Conservation (phyloP, 2,797 vertebrate genomes). For the Masticophis lateralis region DNA sequence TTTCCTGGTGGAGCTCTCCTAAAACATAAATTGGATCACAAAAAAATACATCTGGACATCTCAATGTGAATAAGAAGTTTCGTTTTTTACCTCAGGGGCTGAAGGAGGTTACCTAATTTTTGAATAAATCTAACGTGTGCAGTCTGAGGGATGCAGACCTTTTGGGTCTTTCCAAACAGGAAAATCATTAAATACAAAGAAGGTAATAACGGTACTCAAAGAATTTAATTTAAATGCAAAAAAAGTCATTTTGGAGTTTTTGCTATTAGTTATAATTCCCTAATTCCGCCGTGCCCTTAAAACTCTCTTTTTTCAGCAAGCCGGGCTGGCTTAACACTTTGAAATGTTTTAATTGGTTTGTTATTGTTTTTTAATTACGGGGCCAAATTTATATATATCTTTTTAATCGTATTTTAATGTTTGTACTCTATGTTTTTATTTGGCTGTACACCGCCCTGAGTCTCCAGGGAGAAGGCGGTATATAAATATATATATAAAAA, state of each 20-base stretch:
- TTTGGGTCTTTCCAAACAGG: neutral
- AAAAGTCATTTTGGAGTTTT: neutral
- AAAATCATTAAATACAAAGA: neutral
- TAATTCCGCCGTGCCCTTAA: no score
- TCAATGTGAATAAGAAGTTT: conserved; percentile 5
- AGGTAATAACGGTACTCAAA: neutral
- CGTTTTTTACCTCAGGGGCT: neutral
- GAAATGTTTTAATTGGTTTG: no score
- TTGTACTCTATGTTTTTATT: no score
- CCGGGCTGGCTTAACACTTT: no score
- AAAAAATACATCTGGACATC: conserved; percentile 13
- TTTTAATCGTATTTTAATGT: no score
- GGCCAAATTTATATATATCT: no score
- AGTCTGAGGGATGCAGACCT: neutral
- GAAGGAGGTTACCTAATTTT: neutral
- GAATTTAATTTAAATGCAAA: neutral
- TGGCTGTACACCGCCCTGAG: no score
- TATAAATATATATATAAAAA: no score
- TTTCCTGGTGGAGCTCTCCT: conserved; percentile 84
- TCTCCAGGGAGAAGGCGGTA: no score
- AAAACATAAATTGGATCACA: conserved; percentile 49
- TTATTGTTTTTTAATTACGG: no score
- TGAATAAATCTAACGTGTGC: neutral
- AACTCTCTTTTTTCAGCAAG: no score
- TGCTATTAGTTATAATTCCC: neutral